Conservation (phyloP, 2,888 invertebrate species). For the Nebria brevicollis region DNA sequence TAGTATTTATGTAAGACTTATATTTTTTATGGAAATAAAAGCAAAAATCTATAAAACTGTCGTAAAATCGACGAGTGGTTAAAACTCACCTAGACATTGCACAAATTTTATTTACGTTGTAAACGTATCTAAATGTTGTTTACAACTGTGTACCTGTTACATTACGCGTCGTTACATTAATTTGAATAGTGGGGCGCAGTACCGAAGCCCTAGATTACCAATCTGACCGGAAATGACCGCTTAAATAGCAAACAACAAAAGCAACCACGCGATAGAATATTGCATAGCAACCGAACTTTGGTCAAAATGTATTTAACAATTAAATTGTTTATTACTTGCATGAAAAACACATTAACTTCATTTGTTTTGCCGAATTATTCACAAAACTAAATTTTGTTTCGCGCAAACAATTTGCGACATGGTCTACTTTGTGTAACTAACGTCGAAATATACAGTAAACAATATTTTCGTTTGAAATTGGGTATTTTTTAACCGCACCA, state of each 20-base stretch:
- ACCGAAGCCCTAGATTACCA: neutral
- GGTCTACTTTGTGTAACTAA: too few species aligned
- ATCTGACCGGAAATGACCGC: neutral
- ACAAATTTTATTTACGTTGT: neutral
- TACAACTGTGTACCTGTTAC: neutral
- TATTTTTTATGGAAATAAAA: too few species aligned
- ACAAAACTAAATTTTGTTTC: too few species aligned
- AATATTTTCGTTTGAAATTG: too few species aligned
- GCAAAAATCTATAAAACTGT: too few species aligned
- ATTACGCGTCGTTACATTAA: neutral
- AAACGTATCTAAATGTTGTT: neutral
- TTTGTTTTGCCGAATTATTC: neutral
- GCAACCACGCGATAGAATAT: neutral
- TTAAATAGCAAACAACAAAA: neutral
- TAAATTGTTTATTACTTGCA: neutral
- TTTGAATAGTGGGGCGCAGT: neutral
- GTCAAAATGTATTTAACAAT: neutral
- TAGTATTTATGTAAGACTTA: neutral
- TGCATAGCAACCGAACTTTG: neutral
- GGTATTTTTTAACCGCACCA: too few species aligned
- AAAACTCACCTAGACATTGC: neutral
- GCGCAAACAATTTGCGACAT: too few species aligned
- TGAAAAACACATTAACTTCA: neutral
- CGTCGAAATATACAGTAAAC: too few species aligned
- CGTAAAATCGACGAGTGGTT: neutral